A percentile compares a stretch with the other conserved stretches of the same genome.
phyloP scores from a whole-genome alignment of 2,888 invertebrate genomes.

The Caradrina kadenii region DNA sequence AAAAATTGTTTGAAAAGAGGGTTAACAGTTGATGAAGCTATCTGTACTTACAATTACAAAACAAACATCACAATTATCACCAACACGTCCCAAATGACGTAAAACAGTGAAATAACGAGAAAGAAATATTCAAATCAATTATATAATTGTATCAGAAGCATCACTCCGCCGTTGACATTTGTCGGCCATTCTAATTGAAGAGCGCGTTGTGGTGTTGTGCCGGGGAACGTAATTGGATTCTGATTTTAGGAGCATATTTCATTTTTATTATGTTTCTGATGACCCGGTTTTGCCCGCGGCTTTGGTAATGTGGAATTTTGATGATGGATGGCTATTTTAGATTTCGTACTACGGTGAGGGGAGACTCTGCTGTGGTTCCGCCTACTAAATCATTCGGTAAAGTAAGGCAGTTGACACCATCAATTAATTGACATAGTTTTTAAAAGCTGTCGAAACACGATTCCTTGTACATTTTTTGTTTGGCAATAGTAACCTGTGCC shows the following conservation, averaged over 20 bases:
- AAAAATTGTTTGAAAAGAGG: no score
- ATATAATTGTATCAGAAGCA: slow-evolving; percentile 57
- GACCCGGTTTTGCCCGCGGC: slow-evolving; percentile 4
- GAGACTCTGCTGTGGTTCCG: background rate
- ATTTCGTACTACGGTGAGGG: background rate
- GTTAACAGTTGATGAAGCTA: no score
- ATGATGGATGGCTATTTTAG: background rate
- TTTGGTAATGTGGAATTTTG: background rate
- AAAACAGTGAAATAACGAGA: slow-evolving; percentile 36
- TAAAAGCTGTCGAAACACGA: no score
- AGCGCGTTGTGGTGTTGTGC: slow-evolving; percentile 38
- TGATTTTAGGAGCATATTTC: slow-evolving; percentile 61
- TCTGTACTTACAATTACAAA: no score
- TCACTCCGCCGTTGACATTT: slow-evolving; percentile 56
- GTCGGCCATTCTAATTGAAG: slow-evolving; percentile 57
- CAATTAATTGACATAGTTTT: no score
- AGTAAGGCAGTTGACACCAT: no score
- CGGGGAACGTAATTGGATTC: slow-evolving; percentile 60
- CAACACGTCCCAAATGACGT: slow-evolving; percentile 15
- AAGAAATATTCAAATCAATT: slow-evolving; percentile 48
- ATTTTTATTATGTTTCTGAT: slow-evolving; percentile 50
- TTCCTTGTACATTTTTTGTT: no score
- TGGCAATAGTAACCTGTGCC: no score
- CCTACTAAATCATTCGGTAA: no score
- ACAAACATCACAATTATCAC: background rate